Evolutionary conservation across 2,113 vertebrate species (phyloP).

Genomic region (Lichenostomus cassidix): DNA sequence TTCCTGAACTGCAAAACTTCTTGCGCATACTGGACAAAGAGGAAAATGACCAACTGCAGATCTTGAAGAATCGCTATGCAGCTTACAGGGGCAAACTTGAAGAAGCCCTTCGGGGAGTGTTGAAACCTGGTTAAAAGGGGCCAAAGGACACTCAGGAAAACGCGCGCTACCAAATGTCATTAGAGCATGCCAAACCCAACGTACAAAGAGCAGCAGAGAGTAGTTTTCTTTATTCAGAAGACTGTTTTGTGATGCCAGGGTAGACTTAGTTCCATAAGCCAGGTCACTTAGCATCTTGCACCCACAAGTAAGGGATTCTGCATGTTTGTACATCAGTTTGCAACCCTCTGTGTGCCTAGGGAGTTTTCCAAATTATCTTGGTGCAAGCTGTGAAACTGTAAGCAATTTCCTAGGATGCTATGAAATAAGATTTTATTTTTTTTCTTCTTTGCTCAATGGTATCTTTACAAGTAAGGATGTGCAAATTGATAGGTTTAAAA

Average conservation of each 20-base stretch:
- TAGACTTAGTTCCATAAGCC: conserved; percentile 46
- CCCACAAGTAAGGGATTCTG: conserved; percentile 34
- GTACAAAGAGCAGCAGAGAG: conserved; percentile 31
- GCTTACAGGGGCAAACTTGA: conserved; percentile 87
- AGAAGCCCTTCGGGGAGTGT: conserved; percentile 77
- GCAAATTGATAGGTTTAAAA: conserved; percentile 48
- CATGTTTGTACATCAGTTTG: conserved; percentile 50
- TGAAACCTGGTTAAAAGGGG: conserved; percentile 75
- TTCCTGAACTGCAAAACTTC: conserved; percentile 95
- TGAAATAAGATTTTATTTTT: conserved; percentile 17
- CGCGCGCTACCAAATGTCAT: background rate
- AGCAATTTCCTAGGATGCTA: conserved; percentile 24
- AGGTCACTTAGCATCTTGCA: conserved; percentile 39
- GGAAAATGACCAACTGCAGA: conserved; percentile 86
- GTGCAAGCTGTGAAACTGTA: conserved; percentile 65
- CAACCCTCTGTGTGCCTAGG: conserved; percentile 11
- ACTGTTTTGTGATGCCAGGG: conserved; percentile 52
- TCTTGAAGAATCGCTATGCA: conserved; percentile 80
- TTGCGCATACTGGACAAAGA: conserved; percentile 93
- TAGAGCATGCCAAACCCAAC: conserved; percentile 47
- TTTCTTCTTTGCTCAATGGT: conserved; percentile 47
- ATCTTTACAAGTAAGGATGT: conserved; percentile 63
- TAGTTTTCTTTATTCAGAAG: conserved; percentile 54
- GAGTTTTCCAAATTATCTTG: conserved; percentile 43
- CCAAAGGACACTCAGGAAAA: conserved; percentile 30